Evolutionary conservation across 2,797 vertebrate genomes (phyloP).

Genomic region (Anas bernieri): DNA sequence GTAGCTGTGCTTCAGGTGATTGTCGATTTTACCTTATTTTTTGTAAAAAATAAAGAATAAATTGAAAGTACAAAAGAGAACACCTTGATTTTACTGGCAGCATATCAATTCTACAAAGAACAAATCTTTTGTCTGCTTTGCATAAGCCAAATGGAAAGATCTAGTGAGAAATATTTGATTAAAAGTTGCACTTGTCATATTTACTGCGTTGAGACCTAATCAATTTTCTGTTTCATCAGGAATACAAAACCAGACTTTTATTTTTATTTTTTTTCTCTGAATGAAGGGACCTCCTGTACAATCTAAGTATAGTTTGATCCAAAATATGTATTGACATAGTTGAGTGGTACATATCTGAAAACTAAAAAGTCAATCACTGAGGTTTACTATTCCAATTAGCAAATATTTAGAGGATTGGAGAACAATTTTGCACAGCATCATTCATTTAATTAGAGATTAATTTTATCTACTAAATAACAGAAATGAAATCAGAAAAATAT

Average conservation of each 20-base stretch:
- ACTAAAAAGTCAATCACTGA: not conserved
- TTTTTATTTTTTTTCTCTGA: not conserved
- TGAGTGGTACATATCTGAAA: not conserved
- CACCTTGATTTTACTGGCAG: not conserved
- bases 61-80: not conserved
- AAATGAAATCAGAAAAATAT: not conserved
- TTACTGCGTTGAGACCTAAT: not conserved
- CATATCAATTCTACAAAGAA: not conserved
- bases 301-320: not conserved
- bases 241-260: not conserved
- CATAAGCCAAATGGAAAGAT: not conserved
- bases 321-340: not conserved
- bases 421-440: not conserved
- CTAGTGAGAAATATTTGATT: not conserved
- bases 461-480: not conserved
- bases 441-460: constrained; percentile 24
- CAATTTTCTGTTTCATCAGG: not conserved
- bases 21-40: not conserved
- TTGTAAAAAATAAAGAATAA: not conserved
- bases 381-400: not conserved
- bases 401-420: not conserved
- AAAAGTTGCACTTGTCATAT: not conserved
- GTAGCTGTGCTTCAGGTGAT: not conserved
- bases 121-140: not conserved
- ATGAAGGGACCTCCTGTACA: not conserved